These are phyloP conservation scores for Varanus salvator DNA, from an alignment of 2,113 vertebrate species.

Conservation along the genomic window DNA sequence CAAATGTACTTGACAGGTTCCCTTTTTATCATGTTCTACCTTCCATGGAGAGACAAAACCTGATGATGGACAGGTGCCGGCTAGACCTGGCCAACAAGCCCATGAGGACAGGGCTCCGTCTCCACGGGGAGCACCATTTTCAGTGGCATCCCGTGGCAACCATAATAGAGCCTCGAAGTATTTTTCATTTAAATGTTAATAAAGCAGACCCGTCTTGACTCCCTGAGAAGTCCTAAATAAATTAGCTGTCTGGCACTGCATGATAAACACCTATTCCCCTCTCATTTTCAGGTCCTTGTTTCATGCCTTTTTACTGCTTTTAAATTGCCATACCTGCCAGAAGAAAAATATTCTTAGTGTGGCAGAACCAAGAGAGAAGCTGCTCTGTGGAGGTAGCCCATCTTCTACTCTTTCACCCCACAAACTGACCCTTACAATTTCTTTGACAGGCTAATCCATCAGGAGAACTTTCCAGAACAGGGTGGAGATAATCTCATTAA, in stretches of 20 bases:
- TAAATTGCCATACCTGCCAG: constrained; percentile 34
- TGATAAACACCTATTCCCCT: constrained; percentile 37
- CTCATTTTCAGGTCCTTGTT: constrained; percentile 41
- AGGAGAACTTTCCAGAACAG: constrained; percentile 26
- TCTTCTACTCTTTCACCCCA: not conserved
- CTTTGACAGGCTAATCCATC: constrained; percentile 44
- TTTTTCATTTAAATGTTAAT: not conserved
- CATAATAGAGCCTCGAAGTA: not conserved
- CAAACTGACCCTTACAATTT: constrained; percentile 23
- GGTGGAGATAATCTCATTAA: constrained; percentile 49
- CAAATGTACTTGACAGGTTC: not conserved
- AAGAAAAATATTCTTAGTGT: not conserved
- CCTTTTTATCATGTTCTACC: not conserved
- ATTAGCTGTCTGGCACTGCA: constrained; percentile 2
- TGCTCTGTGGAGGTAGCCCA: not conserved
- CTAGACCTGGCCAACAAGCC: not conserved
- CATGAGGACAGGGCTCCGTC: not conserved
- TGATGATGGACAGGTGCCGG: not conserved
- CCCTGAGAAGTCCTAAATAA: constrained; percentile 21
- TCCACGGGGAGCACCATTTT: not conserved
- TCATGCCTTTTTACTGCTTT: constrained; percentile 49
- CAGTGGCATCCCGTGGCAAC: not conserved
- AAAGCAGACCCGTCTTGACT: not conserved
- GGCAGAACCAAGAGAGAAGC: not conserved
- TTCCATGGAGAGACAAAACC: not conserved